These are phyloP conservation scores for Amblyteles armatorius DNA, from an alignment of 2,888 invertebrate species.

Conservation along the genomic window DNA sequence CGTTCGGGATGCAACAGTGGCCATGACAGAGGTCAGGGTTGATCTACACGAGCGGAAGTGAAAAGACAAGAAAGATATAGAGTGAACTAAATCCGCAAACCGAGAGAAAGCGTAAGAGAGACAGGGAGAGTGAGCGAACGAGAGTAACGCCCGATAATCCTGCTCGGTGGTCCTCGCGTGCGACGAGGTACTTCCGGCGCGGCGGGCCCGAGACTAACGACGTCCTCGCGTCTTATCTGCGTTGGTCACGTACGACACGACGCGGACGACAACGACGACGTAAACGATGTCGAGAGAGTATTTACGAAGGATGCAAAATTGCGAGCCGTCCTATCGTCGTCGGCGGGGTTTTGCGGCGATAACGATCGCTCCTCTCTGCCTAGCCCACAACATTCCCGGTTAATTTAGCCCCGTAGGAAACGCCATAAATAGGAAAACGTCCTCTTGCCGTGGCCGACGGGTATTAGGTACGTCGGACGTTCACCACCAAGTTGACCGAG, in stretches of 20 bases:
- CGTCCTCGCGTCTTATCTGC: conserved; percentile 82
- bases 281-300: conserved; percentile 64
- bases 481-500: conserved; percentile 18
- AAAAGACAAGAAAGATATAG: conserved; percentile 36
- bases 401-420: conserved; percentile 81
- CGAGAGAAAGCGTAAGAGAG: conserved; percentile 53
- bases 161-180: conserved; percentile 79
- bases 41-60: conserved; percentile 51
- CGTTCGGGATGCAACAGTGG: conserved; percentile 1
- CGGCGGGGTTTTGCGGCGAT: conserved; percentile 45
- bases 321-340: conserved; percentile 43
- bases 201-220: conserved; percentile 81
- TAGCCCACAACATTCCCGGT: conserved; percentile 79
- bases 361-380: conserved; percentile 67
- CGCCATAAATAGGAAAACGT: conserved; percentile 81
- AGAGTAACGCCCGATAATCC: conserved; percentile 77
- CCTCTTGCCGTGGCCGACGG: conserved; percentile 53
- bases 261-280: conserved; percentile 43
- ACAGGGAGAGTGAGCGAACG: conserved; percentile 48
- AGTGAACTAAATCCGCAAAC: conserved; percentile 31
- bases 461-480: conserved; percentile 21
- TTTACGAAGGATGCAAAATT: conserved; percentile 72
- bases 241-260: conserved; percentile 77
- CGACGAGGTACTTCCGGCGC: conserved; percentile 81
- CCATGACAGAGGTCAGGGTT: conserved; percentile 43